phyloP scores from a whole-genome alignment of 2,888 invertebrate genomes.

The Brenthis ino region DNA sequence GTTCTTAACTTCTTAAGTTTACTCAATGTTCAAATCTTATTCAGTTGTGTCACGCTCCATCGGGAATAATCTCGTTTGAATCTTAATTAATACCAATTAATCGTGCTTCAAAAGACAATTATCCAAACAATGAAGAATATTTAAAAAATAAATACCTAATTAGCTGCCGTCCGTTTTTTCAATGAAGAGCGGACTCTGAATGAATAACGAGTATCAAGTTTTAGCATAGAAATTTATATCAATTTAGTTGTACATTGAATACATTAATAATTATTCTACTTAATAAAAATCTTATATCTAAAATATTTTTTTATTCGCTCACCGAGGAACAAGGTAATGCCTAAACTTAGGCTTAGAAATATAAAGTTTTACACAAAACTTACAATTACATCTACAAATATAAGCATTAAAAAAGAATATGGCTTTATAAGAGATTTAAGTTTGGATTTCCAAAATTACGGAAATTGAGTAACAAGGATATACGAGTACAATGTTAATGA shows the following conservation, averaged over 20 bases:
- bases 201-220: constrained; percentile 5
- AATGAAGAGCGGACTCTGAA: constrained; percentile 9
- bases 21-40: constrained; percentile 56
- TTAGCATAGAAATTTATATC: background rate
- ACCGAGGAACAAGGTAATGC: too few relatives aligned
- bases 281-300: too few relatives aligned
- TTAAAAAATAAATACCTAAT: constrained; percentile 48
- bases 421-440: too few relatives aligned
- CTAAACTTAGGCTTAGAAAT: too few relatives aligned
- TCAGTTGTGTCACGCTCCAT: constrained; percentile 62
- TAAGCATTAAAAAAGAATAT: too few relatives aligned
- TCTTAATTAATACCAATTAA: constrained; percentile 74
- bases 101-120: constrained; percentile 62
- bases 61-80: constrained; percentile 74
- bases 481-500: too few relatives aligned
- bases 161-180: constrained; percentile 38
- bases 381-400: too few relatives aligned
- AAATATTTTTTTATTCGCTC: too few relatives aligned
- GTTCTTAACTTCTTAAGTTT: constrained; percentile 33
- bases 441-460: too few relatives aligned
- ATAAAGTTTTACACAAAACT: too few relatives aligned
- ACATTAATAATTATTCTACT: too few relatives aligned
- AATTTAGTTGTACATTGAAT: background rate
- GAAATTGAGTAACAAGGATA: too few relatives aligned
- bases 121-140: constrained; percentile 54